phyloP scores from a whole-genome alignment of 2,888 invertebrate genomes.

The Labia minor region DNA sequence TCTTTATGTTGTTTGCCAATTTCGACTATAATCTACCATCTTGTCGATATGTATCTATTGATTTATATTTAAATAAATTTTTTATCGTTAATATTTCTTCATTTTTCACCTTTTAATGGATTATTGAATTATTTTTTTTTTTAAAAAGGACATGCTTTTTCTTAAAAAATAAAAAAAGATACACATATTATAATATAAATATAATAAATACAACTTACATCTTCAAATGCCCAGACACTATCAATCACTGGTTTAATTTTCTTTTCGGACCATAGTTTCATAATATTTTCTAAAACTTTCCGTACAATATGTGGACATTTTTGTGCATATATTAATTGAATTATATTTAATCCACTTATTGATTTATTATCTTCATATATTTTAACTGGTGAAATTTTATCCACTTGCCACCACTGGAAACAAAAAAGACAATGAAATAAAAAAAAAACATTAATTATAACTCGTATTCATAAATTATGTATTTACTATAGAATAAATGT shows the following conservation, averaged over 20 bases:
- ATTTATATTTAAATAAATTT: too few species aligned
- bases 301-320: conserved; percentile 60
- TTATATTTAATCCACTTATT: conserved; percentile 69
- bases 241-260: conserved; percentile 74
- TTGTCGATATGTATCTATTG: too few species aligned
- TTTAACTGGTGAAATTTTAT: conserved; percentile 79
- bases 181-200: too few species aligned
- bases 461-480: conserved; percentile 24
- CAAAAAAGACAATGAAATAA: conserved; percentile 26
- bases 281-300: conserved; percentile 58
- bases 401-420: conserved; percentile 81
- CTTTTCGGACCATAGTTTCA: conserved; percentile 62
- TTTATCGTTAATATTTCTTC: too few species aligned
- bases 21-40: too few species aligned
- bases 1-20: too few species aligned
- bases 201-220: conserved; percentile 56
- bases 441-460: conserved; percentile 25
- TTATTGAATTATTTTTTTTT: too few species aligned
- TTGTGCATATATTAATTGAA: conserved; percentile 70
- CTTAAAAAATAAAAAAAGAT: too few species aligned
- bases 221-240: conserved; percentile 78
- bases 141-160: too few species aligned
- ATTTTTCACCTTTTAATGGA: too few species aligned
- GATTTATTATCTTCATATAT: conserved; percentile 82
- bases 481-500: conserved; percentile 21